A percentile compares a stretch with the other conserved stretches of the same genome.
Evolutionary conservation across 2,888 invertebrate genomes (phyloP).

Genomic region (Pyrrhia umbra): DNA sequence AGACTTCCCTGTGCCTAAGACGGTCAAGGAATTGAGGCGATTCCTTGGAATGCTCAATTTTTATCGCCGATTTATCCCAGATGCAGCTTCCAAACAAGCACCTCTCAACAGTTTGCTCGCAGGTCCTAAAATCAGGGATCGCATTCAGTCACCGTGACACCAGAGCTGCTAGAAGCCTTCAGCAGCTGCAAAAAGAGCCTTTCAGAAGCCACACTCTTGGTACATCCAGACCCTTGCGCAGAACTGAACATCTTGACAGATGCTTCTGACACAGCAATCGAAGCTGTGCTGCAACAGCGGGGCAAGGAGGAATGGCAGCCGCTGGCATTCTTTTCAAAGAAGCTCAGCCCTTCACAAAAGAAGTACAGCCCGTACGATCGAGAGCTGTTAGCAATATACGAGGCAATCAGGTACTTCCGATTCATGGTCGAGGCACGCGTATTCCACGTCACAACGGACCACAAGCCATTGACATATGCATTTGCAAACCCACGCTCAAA

Average conservation of each 20-base stretch:
- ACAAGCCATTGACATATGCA: too few species aligned
- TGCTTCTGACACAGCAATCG: slow-evolving; percentile 74
- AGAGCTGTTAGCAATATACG: slow-evolving; percentile 74
- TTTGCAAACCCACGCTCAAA: too few species aligned
- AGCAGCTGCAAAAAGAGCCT: slow-evolving; percentile 65
- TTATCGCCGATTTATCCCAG: slow-evolving; percentile 47
- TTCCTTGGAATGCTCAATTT: slow-evolving; percentile 60
- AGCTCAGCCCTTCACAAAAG: slow-evolving; percentile 65
- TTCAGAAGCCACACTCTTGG: slow-evolving; percentile 64
- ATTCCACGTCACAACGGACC: slow-evolving; percentile 64
- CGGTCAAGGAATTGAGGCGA: slow-evolving; percentile 47
- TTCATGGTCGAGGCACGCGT: slow-evolving; percentile 68
- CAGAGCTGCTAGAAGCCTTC: slow-evolving; percentile 6
- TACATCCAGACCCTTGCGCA: slow-evolving; percentile 66
- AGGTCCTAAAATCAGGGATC: slow-evolving; percentile 8
- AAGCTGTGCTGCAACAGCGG: slow-evolving; percentile 73
- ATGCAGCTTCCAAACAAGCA: slow-evolving; percentile 4
- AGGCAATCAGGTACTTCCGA: slow-evolving; percentile 70
- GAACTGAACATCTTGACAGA: slow-evolving; percentile 68
- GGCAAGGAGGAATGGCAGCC: slow-evolving; percentile 65
- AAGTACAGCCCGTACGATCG: slow-evolving; percentile 73
- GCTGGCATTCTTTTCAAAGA: slow-evolving; percentile 72
- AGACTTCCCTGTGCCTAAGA: slow-evolving; percentile 44
- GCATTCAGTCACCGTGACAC: background rate
- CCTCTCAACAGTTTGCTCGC: slow-evolving; percentile 10